These are phyloP conservation scores for Lepidurus apus DNA, from an alignment of 1,140 invertebrate genomes.

Conservation along the genomic window DNA sequence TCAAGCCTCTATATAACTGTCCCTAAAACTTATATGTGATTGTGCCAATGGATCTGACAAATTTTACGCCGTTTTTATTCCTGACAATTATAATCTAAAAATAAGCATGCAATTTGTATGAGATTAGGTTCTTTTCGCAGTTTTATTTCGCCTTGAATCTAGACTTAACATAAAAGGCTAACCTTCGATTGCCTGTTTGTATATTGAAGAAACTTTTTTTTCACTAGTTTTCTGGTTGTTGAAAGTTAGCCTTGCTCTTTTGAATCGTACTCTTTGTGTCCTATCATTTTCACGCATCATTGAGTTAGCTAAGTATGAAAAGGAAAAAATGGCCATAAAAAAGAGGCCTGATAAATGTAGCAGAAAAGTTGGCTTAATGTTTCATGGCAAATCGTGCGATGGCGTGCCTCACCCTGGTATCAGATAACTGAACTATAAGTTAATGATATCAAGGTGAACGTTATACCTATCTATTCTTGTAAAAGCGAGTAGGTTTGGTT, in stretches of 20 bases:
- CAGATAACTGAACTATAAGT: not conserved
- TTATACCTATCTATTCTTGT: not conserved
- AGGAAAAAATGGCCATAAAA: not conserved
- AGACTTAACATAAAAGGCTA: no score
- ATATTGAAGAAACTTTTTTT: not conserved
- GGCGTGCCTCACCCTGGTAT: not conserved
- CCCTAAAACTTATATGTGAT: not conserved
- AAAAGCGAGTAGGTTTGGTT: not conserved
- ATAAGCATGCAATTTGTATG: not conserved
- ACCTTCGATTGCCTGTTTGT: not conserved
- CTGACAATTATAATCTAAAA: not conserved
- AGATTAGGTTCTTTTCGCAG: no score
- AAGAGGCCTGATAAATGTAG: not conserved
- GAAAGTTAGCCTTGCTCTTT: not conserved
- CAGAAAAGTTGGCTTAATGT: not conserved
- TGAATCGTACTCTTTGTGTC: not conserved
- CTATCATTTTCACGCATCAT: slow-evolving; percentile 7
- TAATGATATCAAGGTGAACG: not conserved
- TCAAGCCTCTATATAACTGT: not conserved
- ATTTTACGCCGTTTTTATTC: not conserved
- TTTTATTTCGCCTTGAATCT: no score
- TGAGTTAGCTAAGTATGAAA: not conserved
- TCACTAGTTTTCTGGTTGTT: not conserved
- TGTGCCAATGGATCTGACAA: slow-evolving; percentile 21
- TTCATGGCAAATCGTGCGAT: not conserved